phyloP scores from a whole-genome alignment of 1,140 invertebrate genomes.

The Gerris buenoi region DNA sequence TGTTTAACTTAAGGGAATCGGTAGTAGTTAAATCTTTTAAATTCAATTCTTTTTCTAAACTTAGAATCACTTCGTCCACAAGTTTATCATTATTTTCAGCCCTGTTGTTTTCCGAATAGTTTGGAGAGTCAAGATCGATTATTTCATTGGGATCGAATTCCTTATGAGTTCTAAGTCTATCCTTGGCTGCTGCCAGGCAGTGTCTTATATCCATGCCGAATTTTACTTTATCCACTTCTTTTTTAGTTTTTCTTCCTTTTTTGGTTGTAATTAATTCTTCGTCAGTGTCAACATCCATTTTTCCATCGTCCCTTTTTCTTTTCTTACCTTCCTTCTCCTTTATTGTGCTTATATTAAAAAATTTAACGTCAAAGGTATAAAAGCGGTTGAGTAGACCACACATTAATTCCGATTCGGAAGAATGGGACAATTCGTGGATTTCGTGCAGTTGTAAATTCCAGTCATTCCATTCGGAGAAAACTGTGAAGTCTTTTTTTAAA shows the following conservation, averaged over 20 bases:
- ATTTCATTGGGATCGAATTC: neutral
- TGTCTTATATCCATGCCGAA: conserved; percentile 18
- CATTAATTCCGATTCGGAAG: conserved; percentile 8
- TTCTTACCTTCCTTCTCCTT: conserved; percentile 3
- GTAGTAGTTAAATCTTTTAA: neutral
- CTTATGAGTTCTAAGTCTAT: conserved; percentile 6
- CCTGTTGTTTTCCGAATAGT: neutral
- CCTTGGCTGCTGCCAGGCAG: conserved; percentile 12
- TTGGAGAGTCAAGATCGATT: neutral
- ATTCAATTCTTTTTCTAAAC: neutral
- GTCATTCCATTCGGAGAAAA: conserved; percentile 16
- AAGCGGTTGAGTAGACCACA: conserved; percentile 12
- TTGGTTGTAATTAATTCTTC: conserved; percentile 8
- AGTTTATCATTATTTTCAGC: too few relatives aligned
- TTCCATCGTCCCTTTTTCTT: conserved; percentile 7
- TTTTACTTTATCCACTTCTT: conserved; percentile 10
- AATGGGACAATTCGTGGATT: conserved; percentile 11
- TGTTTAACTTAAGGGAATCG: neutral
- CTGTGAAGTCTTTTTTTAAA: conserved; percentile 6
- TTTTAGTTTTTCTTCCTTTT: conserved; percentile 17
- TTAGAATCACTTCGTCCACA: neutral
- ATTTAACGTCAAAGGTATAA: neutral
- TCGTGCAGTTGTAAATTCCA: conserved; percentile 17
- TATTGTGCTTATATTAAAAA: neutral
- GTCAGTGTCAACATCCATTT: conserved; percentile 4